phyloP scores from a whole-genome alignment of 2,888 invertebrate genomes.

The Oxytorus armatus region DNA sequence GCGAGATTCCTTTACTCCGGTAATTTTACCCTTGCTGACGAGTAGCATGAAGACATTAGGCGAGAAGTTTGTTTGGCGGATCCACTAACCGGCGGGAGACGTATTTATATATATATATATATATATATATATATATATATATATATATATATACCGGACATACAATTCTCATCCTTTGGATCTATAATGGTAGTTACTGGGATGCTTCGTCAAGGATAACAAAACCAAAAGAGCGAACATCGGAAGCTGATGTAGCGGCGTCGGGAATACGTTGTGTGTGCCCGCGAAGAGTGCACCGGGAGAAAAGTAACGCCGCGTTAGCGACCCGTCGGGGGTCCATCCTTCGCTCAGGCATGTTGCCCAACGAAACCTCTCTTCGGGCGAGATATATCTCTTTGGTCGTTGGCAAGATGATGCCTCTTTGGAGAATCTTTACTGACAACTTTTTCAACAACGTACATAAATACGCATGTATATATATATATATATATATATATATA shows the following conservation, averaged over 20 bases:
- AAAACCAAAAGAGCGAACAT: conserved; percentile 46
- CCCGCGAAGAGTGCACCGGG: conserved; percentile 61
- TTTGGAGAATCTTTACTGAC: conserved; percentile 27
- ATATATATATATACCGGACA: no score
- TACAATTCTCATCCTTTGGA: conserved; percentile 24
- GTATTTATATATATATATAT: no score
- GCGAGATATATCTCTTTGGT: no score
- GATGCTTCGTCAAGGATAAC: conserved; percentile 54
- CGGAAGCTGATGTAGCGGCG: conserved; percentile 59
- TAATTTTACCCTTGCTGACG: conserved; percentile 56
- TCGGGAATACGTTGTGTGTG: conserved; percentile 44
- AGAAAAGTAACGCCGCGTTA: conserved; percentile 74
- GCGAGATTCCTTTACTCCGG: conserved; percentile 11
- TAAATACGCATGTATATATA: no score
- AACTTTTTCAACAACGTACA: neutral
- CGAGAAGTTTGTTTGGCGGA: conserved; percentile 78
- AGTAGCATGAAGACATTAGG: conserved; percentile 81
- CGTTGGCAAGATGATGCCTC: conserved; percentile 25
- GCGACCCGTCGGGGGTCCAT: conserved; percentile 70
- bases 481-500: neutral
- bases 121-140: no score
- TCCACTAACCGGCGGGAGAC: conserved; percentile 67
- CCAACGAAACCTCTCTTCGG: conserved; percentile 23
- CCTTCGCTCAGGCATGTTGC: conserved; percentile 50
- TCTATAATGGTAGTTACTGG: conserved; percentile 26